These are phyloP conservation scores for Chaetodon trifascialis DNA, from an alignment of 2,113 vertebrate species.

Conservation along the genomic window DNA sequence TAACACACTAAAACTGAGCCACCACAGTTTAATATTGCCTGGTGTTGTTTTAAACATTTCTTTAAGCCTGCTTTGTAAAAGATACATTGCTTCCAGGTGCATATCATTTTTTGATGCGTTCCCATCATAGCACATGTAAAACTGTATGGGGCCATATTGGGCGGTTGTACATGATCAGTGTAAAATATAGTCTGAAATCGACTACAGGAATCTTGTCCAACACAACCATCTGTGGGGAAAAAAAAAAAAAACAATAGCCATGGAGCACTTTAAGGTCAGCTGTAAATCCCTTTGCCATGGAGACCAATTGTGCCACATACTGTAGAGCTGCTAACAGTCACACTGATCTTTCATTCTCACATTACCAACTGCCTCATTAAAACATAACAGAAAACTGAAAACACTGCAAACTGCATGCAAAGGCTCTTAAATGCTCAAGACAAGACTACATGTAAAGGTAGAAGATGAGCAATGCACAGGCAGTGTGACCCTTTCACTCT, in stretches of 20 bases:
- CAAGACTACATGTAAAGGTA: background rate
- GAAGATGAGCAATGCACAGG: background rate
- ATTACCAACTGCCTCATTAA: conserved; percentile 8
- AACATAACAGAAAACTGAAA: background rate
- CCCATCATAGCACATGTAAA: too few relatives aligned
- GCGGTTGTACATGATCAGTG: background rate
- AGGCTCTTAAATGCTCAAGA: background rate
- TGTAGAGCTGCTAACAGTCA: conserved; percentile 13
- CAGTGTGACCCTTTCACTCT: background rate
- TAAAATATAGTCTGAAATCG: background rate
- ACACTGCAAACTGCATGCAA: background rate
- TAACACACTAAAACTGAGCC: too few relatives aligned
- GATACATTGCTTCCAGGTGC: too few relatives aligned
- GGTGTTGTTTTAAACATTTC: too few relatives aligned
- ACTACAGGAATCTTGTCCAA: background rate
- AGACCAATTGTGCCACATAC: conserved; percentile 7
- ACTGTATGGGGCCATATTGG: too few relatives aligned
- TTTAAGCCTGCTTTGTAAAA: too few relatives aligned
- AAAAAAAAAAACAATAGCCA: background rate
- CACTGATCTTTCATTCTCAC: conserved; percentile 29
- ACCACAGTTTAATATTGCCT: too few relatives aligned
- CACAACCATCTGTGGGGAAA: background rate
- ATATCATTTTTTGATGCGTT: too few relatives aligned
- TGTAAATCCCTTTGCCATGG: conserved; percentile 15
- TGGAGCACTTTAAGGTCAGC: conserved; percentile 3